Evolutionary conservation across 1,140 invertebrate species (phyloP), one percentile per base, ranked within the genome.

Genomic region (Riptortus pedestris): DNA sequence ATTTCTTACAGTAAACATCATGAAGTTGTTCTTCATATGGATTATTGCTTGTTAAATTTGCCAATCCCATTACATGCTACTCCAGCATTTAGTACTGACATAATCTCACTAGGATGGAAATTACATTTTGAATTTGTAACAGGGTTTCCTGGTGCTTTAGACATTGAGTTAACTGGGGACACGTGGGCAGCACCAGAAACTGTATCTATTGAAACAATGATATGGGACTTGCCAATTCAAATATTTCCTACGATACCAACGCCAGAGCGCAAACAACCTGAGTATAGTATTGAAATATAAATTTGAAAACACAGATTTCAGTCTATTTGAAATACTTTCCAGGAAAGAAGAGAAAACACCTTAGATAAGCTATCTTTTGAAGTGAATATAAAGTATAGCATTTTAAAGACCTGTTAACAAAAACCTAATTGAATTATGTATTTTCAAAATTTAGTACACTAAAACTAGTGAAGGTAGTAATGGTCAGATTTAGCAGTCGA

Each of bases 121-220:
- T 77, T 98, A 22, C 94, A 97, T 76, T 97, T 98, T 78, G 93
- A 98, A 74, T 98, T 98, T 79, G 93, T 96, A 0, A 96, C 91
- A 2, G 86, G 83, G 27, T 43, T 68, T 38, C 65, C 69, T 63
- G n/a, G 52, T 60, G 26, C 65, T 38, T 29, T 59, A 48, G 29
- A 60, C 11, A 26, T 67, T 27, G 24, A 62, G 26, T 3, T 52
- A 59, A 65, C 62, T 33, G 43, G 60, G 60, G 55, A 67, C 43
- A 63, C 82, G 62, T 93, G 93, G 85, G 86, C 87, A 70, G 92
- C 89, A 20, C 92, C 93, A 0, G 76, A 84, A 5, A 83, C 83
- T 65, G 75, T 97, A 16, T 85, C 92, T 22, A 93, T 98, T 61
- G 93, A 98, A 76, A 97, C 94, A 11, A 96, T 97, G 92, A 86